These are phyloP conservation scores for Camponotus pennsylvanicus DNA, from an alignment of 1,140 invertebrate genomes.

Conservation along the genomic window DNA sequence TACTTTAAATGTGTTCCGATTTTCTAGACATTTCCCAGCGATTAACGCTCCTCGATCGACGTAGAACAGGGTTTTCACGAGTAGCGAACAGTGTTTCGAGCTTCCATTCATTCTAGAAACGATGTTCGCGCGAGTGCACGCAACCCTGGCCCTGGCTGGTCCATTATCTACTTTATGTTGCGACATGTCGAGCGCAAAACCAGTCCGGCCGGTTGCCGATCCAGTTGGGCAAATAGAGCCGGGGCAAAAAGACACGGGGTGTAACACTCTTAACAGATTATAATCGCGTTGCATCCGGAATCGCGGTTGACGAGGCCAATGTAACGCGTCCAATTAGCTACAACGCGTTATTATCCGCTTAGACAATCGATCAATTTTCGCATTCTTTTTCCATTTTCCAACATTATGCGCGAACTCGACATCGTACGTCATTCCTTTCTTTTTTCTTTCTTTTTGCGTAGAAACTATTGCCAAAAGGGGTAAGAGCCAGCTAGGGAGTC, in stretches of 20 bases:
- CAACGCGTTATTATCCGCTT: slow-evolving; percentile 50
- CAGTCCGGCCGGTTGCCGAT: slow-evolving; percentile 52
- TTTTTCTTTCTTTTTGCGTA: neutral
- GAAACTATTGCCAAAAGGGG: neutral
- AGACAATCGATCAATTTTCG: slow-evolving; percentile 44
- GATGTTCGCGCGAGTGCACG: slow-evolving; percentile 29
- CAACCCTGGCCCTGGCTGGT: slow-evolving; percentile 39
- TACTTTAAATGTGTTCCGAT: neutral
- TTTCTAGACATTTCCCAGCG: neutral
- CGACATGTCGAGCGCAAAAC: slow-evolving; percentile 57
- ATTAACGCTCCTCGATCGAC: neutral
- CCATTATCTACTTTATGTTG: slow-evolving; percentile 59
- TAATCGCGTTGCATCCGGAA: neutral
- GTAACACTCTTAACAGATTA: slow-evolving; percentile 55
- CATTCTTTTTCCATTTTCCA: slow-evolving; percentile 11
- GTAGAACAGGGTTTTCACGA: slow-evolving; percentile 22
- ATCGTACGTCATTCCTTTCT: neutral
- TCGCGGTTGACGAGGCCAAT: slow-evolving; percentile 20
- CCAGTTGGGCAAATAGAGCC: slow-evolving; percentile 56
- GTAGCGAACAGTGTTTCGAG: neutral
- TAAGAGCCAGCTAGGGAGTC: neutral
- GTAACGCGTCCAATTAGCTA: slow-evolving; percentile 50
- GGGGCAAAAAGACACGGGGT: slow-evolving; percentile 12
- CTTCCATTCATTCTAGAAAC: slow-evolving; percentile 24
- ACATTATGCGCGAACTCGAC: slow-evolving; percentile 4